A percentile compares a stretch with the other conserved stretches of the same genome.
These are phyloP conservation scores for Drosophila picticornis DNA, from an alignment of 2,888 invertebrate genomes.

Conservation along the genomic window DNA sequence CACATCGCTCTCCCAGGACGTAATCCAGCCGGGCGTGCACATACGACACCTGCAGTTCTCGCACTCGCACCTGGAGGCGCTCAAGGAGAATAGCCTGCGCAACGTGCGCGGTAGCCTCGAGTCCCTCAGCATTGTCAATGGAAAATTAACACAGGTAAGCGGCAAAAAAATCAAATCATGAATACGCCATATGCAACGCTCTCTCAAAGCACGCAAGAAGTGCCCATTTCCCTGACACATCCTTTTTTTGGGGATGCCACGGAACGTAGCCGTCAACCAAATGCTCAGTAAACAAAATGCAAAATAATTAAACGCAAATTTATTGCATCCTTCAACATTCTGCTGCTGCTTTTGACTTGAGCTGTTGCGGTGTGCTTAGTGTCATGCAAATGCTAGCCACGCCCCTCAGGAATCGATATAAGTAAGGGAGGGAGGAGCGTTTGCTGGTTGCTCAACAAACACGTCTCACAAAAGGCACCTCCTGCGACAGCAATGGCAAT, in stretches of 20 bases:
- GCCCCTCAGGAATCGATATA: conserved; percentile 15
- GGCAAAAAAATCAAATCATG: conserved; percentile 27
- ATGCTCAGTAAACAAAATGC: conserved; percentile 21
- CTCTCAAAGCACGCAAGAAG: neutral
- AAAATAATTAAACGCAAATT: conserved; percentile 57
- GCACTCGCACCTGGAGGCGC: conserved; percentile 90
- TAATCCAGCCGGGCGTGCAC: conserved; percentile 90
- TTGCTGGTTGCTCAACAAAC: conserved; percentile 28
- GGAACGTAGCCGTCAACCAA: conserved; percentile 14
- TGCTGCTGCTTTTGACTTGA: conserved; percentile 15
- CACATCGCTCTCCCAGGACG: conserved; percentile 90
- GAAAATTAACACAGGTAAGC: conserved; percentile 87
- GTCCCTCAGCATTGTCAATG: conserved; percentile 91
- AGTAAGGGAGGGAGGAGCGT: conserved; percentile 34
- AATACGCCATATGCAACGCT: conserved; percentile 26
- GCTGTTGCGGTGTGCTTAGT: conserved; percentile 40
- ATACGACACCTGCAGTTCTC: conserved; percentile 92
- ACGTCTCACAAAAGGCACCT: conserved; percentile 16
- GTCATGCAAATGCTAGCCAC: conserved; percentile 25
- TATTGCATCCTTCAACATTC: conserved; percentile 49
- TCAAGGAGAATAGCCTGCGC: conserved; percentile 91
- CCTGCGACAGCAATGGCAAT: conserved; percentile 11
- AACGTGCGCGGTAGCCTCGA: conserved; percentile 91
- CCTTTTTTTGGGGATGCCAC: no score
- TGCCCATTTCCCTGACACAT: neutral